Base-by-base conservation (phyloP, 2,888 invertebrate species). In the Celastrina argiolus region DNA sequence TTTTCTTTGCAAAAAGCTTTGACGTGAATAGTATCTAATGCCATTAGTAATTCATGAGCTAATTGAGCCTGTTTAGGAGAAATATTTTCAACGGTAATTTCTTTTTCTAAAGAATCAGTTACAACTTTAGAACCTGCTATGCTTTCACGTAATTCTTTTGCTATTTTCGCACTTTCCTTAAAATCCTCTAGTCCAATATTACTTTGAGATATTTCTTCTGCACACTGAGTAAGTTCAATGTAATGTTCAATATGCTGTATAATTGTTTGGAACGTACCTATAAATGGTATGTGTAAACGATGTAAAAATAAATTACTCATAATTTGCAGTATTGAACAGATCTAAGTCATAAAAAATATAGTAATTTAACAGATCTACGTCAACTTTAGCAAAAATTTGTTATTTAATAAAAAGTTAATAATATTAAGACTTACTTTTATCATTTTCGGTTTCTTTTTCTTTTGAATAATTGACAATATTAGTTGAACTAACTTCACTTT, bases 181-280 rank as follows among this genome's bases (percentile, higher is more conserved):
- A 85, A 72, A 51, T 84, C 75, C 51, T 84, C 81, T 45, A 82
- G 71, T 66, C 81, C 80, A 51, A 85, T 76, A 6, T 81, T 42
- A 42, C 7, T 68, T 42, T 81, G 79, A 12, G 81, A 81, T 67
- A 82, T 77, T 79, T 86, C 85, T 76, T 85, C 83, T n/a, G 85
- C 77, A 41, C 81, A 80, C 78, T 87, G 84, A 66, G 84, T 79
- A 7, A 85, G 70, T 71, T 87, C 83, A 68, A 87, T 83, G 65
- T 85, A 87, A 70, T 84, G 80, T 65, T 87, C 82, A 34, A 88
- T 82, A 64, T 83, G 81, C 59, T 81, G 74, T 65, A 83, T 66
- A 10, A 86, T 74, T 26, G 78, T 70, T 77, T 70, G 22, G 78
- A 67, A 70, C 77, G 75, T 66, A 77, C 87, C 88, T 82, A 69